Evolutionary conservation across 2,797 vertebrate genomes (phyloP).

Genomic region (Enteromius radiatus): DNA sequence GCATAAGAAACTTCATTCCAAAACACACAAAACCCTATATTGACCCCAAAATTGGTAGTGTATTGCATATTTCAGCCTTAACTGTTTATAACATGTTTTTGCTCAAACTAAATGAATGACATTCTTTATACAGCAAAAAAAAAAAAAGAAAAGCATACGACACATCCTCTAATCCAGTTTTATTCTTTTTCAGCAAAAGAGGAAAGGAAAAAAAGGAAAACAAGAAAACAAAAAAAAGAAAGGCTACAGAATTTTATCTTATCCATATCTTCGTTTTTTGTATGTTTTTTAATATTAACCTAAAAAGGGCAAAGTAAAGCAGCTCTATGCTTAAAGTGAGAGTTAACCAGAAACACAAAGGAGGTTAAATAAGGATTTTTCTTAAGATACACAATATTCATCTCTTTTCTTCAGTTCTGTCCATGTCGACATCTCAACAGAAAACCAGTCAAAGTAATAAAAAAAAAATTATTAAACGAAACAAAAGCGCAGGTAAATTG

Average conservation of each 20-base stretch:
- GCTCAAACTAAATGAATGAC: background rate
- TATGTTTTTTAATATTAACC: conserved; percentile 69
- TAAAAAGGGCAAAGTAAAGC: conserved; percentile 68
- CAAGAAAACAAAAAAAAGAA: conserved; percentile 71
- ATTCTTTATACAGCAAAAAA: background rate
- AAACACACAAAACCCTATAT: background rate
- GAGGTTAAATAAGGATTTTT: conserved; percentile 78
- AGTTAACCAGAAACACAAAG: conserved; percentile 74
- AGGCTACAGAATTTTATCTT: conserved; percentile 70
- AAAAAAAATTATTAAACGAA: conserved; percentile 62
- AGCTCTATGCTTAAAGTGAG: conserved; percentile 70
- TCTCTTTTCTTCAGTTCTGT: conserved; percentile 62
- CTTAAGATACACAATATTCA: conserved; percentile 74
- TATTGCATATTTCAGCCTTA: background rate
- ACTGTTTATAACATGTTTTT: background rate
- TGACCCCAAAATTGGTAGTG: background rate
- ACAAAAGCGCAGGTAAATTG: conserved; percentile 65
- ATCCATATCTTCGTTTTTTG: conserved; percentile 67
- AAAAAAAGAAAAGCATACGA: conserved; percentile 54
- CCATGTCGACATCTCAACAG: conserved; percentile 65
- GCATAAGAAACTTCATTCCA: background rate
- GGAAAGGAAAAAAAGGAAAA: conserved; percentile 67
- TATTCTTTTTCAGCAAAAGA: conserved; percentile 80
- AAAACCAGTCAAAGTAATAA: conserved; percentile 61
- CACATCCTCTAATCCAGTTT: conserved; percentile 79